Base-by-base conservation (phyloP, 2,797 vertebrate species). In the Cephalopachus bancanus region DNA sequence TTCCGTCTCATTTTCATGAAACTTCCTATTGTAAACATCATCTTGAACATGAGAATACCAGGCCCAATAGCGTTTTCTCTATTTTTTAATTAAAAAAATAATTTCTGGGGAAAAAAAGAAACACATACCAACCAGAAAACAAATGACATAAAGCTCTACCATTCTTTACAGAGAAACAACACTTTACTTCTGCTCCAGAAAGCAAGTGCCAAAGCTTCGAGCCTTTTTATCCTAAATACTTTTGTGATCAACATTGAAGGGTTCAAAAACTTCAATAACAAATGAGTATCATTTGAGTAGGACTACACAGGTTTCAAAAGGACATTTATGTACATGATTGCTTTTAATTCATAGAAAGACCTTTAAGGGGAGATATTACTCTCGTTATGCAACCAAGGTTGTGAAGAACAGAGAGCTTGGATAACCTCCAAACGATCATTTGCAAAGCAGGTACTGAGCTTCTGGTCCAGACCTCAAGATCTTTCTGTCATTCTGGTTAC, bases 141-240 rank as follows among this genome's bases (percentile, higher is more conserved):
- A 5, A 74, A 44, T 57, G 8, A 37, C n/a, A 69, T 51, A 22
- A 87, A 87, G 2, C 76, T 89, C 51, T 74, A 94, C 30, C 30
- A 71, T 75, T 67, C n/a, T 90, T 69, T 84, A 75, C 20, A 72
- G 60, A 95, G 37, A 92, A 81, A 91, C 3, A 74, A 91, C 16
- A 57, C 19, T 95, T 83, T 26, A n/a, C 1, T 67, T 64, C n/a
- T 84, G n/a, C 7, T 91, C 93, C 69, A 94, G 81, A 89, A 92
- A 84, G 7, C 9, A 92, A 97, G 91, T 44, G 16, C 37, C 11
- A 49, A 37, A 93, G 89, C 9, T 12, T 10, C n/a, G 11, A 37
- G 37, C 10, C 51, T 78, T 89, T 62, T 64, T 51, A 72, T 64
- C 37, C 60, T 76, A 67, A 91, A 93, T 6, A 4, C 55, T 79